Conservation (phyloP, 2,113 vertebrate species). For the Sander lucioperca region DNA sequence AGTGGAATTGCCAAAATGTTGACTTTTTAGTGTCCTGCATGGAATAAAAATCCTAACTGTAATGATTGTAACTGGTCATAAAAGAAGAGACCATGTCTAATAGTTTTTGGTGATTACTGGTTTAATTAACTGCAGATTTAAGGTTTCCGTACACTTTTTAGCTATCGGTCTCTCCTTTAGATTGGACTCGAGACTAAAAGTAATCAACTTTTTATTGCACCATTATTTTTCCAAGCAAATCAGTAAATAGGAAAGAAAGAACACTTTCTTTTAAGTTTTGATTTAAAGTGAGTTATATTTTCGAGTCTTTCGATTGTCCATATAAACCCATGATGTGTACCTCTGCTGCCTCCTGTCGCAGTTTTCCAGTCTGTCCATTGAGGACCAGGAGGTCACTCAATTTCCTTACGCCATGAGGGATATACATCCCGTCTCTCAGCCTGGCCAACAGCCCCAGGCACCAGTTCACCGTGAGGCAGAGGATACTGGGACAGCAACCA, state of each 20-base stretch:
- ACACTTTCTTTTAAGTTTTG: neutral
- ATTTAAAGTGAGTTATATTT: neutral
- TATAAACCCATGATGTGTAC: neutral
- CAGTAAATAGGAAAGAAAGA: neutral
- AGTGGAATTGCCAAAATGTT: neutral
- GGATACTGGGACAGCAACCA: conserved; percentile 11
- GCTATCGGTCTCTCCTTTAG: neutral
- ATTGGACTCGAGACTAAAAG: neutral
- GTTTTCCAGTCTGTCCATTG: conserved; percentile 71
- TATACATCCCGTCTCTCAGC: conserved; percentile 42
- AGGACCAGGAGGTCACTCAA: conserved; percentile 64
- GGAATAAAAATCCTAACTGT: neutral
- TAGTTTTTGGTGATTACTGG: neutral
- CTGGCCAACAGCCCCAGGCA: conserved; percentile 1
- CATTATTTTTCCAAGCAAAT: neutral
- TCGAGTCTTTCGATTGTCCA: neutral
- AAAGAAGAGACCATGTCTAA: neutral
- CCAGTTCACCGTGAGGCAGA: conserved; percentile 4
- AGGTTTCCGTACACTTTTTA: neutral
- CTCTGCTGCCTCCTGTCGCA: conserved; percentile 26
- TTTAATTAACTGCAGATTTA: neutral
- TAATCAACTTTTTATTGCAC: neutral
- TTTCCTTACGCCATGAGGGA: conserved; percentile 73
- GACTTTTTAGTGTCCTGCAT: neutral
- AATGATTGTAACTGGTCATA: neutral